phyloP scores from a whole-genome alignment of 2,797 vertebrate genomes.

The Otolemur crassicaudatus region DNA sequence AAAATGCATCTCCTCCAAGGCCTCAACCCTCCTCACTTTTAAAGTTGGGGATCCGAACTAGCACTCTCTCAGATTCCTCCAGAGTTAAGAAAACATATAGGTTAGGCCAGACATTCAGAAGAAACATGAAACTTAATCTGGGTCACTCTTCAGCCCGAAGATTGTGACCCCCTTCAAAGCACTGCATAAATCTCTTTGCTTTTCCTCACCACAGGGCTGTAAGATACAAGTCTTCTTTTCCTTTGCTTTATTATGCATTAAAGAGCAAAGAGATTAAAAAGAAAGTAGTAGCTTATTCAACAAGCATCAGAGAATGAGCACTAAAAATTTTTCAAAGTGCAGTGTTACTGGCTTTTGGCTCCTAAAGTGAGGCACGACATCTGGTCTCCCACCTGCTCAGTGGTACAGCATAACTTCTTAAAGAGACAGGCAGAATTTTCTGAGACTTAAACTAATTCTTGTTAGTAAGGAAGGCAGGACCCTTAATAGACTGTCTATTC shows the following conservation, averaged over 20 bases:
- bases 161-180: neutral
- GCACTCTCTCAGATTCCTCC: neutral
- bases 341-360: neutral
- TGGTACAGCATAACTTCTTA: neutral
- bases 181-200: neutral
- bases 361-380: neutral
- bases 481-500: neutral
- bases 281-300: conserved; percentile 17
- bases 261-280: conserved; percentile 25
- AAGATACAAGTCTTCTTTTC: neutral
- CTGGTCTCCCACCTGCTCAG: neutral
- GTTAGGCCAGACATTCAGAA: neutral
- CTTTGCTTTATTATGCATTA: conserved; percentile 12
- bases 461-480: neutral
- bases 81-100: neutral
- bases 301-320: neutral
- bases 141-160: neutral
- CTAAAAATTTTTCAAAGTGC: conserved; percentile 40
- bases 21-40: neutral
- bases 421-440: neutral
- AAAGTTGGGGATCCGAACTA: neutral
- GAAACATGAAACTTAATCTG: neutral
- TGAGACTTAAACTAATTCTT: neutral
- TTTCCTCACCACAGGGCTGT: neutral
- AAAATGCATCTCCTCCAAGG: neutral